Conservation (phyloP, 2,888 invertebrate genomes). For the Leptinotarsa tumamoca region DNA sequence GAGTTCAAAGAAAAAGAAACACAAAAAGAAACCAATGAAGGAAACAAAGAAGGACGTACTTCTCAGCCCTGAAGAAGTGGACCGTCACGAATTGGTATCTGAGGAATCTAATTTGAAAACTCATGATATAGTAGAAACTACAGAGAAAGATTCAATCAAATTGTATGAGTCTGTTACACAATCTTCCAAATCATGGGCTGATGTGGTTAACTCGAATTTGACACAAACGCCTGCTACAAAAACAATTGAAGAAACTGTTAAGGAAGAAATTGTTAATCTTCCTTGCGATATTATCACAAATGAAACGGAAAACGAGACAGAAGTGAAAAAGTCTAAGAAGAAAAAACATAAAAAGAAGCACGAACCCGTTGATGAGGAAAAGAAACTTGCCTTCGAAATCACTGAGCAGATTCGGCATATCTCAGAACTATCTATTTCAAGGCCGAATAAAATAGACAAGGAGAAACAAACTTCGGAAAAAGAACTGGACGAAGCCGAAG, state of each 20-base stretch:
- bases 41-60: neutral
- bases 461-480: slow-evolving; percentile 14
- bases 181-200: slow-evolving; percentile 32
- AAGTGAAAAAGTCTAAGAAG: slow-evolving; percentile 39
- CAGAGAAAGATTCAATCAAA: neutral
- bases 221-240: slow-evolving; percentile 6
- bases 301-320: neutral
- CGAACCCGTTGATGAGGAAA: slow-evolving; percentile 35
- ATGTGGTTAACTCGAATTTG: slow-evolving; percentile 32
- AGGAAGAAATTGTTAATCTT: neutral
- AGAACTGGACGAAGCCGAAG: no score
- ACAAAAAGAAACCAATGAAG: slow-evolving; percentile 26
- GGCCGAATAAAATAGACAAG: slow-evolving; percentile 23
- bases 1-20: slow-evolving; percentile 34
- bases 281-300: neutral
- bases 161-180: neutral
- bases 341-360: slow-evolving; percentile 46
- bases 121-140: neutral
- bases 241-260: neutral
- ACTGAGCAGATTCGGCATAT: slow-evolving; percentile 45
- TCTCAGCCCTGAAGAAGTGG: neutral
- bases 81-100: neutral
- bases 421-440: slow-evolving; percentile 30
- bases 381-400: slow-evolving; percentile 44
- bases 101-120: neutral